Percentiles rank a stretch among this genome's conserved stretches.
These are phyloP conservation scores for Melanotaenia pygmaea DNA, from an alignment of 2,797 vertebrate species.

Conservation along the genomic window DNA sequence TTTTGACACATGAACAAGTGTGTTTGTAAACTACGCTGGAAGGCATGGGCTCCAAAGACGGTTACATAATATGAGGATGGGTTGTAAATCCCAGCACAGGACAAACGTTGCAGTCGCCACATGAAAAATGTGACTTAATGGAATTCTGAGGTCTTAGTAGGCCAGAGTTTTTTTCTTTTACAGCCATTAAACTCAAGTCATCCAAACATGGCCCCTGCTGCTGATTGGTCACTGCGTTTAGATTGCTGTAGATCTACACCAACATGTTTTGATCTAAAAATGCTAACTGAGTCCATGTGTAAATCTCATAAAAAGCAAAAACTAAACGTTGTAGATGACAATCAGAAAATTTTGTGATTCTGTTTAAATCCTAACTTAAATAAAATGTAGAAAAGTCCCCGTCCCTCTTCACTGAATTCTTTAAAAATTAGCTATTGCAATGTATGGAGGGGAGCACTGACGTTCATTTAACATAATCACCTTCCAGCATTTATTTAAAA, in stretches of 20 bases:
- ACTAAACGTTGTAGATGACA: too few relatives aligned
- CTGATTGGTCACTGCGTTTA: constrained; percentile 3
- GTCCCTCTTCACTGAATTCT: neutral
- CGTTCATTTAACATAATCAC: constrained; percentile 12
- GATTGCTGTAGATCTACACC: constrained; percentile 8
- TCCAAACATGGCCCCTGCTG: constrained; percentile 8
- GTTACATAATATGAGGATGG: constrained; percentile 59
- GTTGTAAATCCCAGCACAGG: constrained; percentile 57
- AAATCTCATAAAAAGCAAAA: too few relatives aligned
- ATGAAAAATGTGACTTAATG: constrained; percentile 64
- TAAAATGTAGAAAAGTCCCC: too few relatives aligned
- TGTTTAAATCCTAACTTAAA: neutral
- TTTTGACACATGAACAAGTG: constrained; percentile 20
- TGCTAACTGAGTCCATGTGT: neutral
- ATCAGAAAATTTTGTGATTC: too few relatives aligned
- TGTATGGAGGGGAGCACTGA: neutral
- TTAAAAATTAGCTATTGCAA: neutral
- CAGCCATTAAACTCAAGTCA: neutral
- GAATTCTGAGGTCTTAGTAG: constrained; percentile 43
- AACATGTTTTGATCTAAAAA: constrained; percentile 6
- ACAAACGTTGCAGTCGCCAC: constrained; percentile 45
- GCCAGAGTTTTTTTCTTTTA: constrained; percentile 33
- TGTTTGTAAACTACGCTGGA: constrained; percentile 50
- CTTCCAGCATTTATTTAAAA: neutral
- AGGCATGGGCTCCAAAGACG: constrained; percentile 43